These are phyloP conservation scores for Ivindomyrus marchei DNA, from an alignment of 2,113 vertebrate genomes.

Conservation along the genomic window DNA sequence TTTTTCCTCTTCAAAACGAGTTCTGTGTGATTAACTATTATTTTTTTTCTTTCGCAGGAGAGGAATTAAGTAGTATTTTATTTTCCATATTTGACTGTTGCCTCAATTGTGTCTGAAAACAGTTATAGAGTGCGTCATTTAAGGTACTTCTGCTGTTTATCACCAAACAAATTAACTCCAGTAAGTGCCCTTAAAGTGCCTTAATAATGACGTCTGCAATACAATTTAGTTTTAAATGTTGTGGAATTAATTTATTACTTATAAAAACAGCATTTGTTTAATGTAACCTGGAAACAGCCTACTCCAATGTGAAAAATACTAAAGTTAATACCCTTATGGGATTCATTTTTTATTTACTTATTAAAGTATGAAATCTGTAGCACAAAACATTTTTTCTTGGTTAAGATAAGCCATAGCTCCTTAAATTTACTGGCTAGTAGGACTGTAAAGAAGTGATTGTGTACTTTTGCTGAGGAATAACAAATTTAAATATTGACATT, in stretches of 20 bases:
- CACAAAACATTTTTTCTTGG: background rate
- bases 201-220: background rate
- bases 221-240: background rate
- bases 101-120: background rate
- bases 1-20: background rate
- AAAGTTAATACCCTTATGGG: background rate
- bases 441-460: background rate
- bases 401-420: background rate
- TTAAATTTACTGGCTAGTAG: background rate
- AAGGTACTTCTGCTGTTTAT: background rate
- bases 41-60: background rate
- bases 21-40: background rate
- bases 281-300: background rate
- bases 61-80: background rate
- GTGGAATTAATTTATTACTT: background rate
- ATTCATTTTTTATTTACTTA: background rate
- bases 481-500: background rate
- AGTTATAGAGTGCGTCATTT: background rate
- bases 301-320: background rate
- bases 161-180: background rate
- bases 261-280: background rate
- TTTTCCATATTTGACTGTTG: background rate
- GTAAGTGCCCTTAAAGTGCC: background rate
- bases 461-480: background rate
- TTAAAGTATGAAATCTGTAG: background rate